A percentile compares a stretch with the other conserved stretches of the same genome.
These are phyloP conservation scores for Phenganax subtilis DNA, from an alignment of 92 coral and sea anemone genomes.

Conservation along the genomic window DNA sequence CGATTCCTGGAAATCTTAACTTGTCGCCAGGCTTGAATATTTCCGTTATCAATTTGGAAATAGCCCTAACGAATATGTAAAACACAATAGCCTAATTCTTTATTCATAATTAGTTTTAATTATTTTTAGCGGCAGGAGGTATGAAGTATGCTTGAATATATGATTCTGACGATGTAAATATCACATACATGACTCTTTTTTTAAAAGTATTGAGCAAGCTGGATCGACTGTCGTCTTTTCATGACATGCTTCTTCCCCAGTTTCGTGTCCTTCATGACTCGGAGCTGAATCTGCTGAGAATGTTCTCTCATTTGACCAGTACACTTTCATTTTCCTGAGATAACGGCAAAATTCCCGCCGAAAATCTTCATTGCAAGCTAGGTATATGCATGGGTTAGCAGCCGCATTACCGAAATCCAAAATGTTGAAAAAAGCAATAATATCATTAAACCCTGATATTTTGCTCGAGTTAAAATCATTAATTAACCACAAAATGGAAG, in stretches of 20 bases:
- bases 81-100: background rate
- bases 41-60: background rate
- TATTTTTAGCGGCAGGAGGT: conserved; percentile 11
- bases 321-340: conserved; percentile 19
- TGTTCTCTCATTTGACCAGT: conserved; percentile 9
- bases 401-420: conserved; percentile 93
- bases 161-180: background rate
- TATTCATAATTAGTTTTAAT: background rate
- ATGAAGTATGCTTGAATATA: conserved; percentile 2
- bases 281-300: conserved; percentile 19
- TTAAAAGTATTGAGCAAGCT: conserved; percentile 6
- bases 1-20: background rate
- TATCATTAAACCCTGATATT: conserved; percentile 59
- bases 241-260: conserved; percentile 11
- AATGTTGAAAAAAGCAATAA: conserved; percentile 75
- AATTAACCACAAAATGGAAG: conserved; percentile 91
- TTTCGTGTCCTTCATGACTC: conserved; percentile 20
- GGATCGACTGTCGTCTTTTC: conserved; percentile 15
- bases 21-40: background rate
- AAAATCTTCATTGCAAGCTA: conserved; percentile 88
- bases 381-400: conserved; percentile 80
- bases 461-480: conserved; percentile 72
- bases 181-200: conserved; percentile 19
- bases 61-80: background rate
- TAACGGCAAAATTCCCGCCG: conserved; percentile 66